A percentile compares a stretch with the other conserved stretches of the same genome.
Conservation (phyloP, 2,113 vertebrate species). For the Loxodonta africana region DNA sequence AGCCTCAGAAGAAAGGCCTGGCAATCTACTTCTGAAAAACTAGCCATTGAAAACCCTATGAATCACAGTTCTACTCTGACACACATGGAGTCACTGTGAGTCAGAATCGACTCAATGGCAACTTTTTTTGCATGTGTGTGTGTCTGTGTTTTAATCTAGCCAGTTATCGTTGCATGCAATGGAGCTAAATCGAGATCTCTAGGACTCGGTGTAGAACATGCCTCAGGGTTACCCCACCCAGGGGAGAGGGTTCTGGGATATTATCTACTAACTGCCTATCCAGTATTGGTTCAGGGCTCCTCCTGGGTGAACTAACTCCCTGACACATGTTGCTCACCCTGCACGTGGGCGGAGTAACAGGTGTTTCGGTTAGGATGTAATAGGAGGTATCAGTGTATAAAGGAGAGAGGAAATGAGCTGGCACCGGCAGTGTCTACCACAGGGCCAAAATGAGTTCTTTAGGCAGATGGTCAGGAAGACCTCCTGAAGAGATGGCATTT, state of each 20-base stretch:
- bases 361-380: not conserved
- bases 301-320: not conserved
- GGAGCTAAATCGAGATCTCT: not conserved
- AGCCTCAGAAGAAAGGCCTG: too few relatives aligned
- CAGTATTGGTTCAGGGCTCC: not conserved
- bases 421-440: not conserved
- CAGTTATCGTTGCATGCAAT: rapidly evolving
- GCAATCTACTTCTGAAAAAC: too few relatives aligned
- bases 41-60: too few relatives aligned
- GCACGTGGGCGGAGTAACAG: not conserved
- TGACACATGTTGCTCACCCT: not conserved
- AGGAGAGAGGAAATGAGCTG: not conserved
- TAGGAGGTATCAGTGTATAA: not conserved
- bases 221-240: not conserved
- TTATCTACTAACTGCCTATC: not conserved
- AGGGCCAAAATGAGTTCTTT: not conserved
- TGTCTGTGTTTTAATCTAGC: not conserved
- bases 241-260: not conserved
- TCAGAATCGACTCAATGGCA: too few relatives aligned
- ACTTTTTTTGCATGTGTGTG: too few relatives aligned
- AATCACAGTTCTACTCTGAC: too few relatives aligned
- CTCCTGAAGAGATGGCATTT: not conserved
- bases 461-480: not conserved
- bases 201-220: not conserved
- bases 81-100: too few relatives aligned